Base-by-base conservation (phyloP, 2,797 vertebrate genomes). In the Halcyon chelicuti region DNA sequence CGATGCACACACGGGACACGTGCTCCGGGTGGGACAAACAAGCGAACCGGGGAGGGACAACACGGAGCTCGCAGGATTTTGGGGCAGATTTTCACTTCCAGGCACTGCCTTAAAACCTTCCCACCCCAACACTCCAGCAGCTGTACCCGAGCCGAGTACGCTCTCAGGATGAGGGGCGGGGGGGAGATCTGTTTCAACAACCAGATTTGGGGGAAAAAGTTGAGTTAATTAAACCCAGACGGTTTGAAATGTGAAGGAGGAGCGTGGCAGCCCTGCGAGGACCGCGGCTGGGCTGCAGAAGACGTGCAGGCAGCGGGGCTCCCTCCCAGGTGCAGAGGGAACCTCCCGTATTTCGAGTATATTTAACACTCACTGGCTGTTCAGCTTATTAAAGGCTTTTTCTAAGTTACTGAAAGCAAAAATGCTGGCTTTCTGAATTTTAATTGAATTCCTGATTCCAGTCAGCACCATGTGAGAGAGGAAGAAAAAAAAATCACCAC, bases 371-470 rank as follows among this genome's bases (percentile, higher is more conserved):
- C 20, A 23, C 33, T 9, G 23, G 44, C 61, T 80, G 31, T 44
- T 88, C 65, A 57, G 79, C 79, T 91, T 44, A 29, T 16, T 58
- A 77, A n/a, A 76, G 47, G 47, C 29, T 88, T 88, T 88, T 61
- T 28, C 66, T 51, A 6, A 37, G 10, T 29, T 28, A 12, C 1
- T 67, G 46, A 52, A 81, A 86, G 31, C 49, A 68, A 29, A 88
- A 90, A 28, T 9, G 66, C 67, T 62, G 60, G 9, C 71, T 85
- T 75, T 70, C 67, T 58, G 77, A 51, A 73, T 91, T 58, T 39
- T 79, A 88, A 87, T 28, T 58, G 58, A 35, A 62, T 91, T 91
- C 60, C 78, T 44, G 11, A 73, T 93, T 76, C 63, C 63, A 85
- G 66, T 39, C 77, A 89, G 91, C 74, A 52, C 47, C 20, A 33